A percentile compares a stretch with the other conserved stretches of the same genome.
Conservation (phyloP, 2,888 invertebrate species). For the Leistus spinibarbis region DNA sequence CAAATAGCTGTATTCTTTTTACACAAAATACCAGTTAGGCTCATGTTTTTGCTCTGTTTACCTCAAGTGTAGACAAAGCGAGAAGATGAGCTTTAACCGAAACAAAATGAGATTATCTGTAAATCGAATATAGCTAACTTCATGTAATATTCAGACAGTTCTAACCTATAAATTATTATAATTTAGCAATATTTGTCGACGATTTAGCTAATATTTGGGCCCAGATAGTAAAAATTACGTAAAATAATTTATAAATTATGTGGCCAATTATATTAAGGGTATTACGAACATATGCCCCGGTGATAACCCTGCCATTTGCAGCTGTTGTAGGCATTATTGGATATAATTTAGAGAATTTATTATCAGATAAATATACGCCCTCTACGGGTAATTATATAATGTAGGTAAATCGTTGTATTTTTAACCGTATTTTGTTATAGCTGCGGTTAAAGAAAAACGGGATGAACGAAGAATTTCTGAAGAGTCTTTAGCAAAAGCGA, state of each 20-base stretch:
- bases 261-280: conserved; percentile 75
- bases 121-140: not conserved
- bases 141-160: not conserved
- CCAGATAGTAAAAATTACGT: not conserved
- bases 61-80: no score
- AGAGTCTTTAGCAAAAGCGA: conserved; percentile 62
- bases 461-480: conserved; percentile 70
- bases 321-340: conserved; percentile 83
- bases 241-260: conserved; percentile 62
- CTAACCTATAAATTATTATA: not conserved
- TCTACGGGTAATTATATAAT: conserved; percentile 65
- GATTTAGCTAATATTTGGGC: no score
- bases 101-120: no score
- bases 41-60: no score
- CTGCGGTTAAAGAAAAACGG: conserved; percentile 75
- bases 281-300: conserved; percentile 75
- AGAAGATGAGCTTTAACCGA: no score
- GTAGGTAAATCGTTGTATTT: conserved; percentile 4
- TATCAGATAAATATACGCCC: conserved; percentile 79
- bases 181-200: not conserved
- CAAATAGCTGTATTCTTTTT: no score
- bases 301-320: conserved; percentile 82
- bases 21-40: no score
- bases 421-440: conserved; percentile 55
- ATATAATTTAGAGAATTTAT: conserved; percentile 78